Evolutionary conservation across 2,113 vertebrate species (phyloP).

Genomic region (Nerophis lumbriciformis): DNA sequence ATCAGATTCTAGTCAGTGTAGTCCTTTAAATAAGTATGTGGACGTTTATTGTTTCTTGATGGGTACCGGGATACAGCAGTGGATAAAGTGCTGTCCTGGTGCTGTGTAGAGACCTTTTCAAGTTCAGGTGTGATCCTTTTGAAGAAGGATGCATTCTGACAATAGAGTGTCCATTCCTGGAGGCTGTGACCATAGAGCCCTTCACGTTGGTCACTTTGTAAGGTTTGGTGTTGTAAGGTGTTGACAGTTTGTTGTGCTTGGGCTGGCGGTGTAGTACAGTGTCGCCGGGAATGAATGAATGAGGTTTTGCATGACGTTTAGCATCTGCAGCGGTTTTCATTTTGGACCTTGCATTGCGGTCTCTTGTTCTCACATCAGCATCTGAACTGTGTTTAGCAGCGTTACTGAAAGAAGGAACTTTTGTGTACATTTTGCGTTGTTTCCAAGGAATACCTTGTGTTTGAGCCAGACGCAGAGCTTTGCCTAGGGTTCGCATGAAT

Average conservation of each 20-base stretch:
- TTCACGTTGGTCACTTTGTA: background rate
- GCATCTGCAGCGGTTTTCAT: background rate
- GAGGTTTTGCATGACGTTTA: background rate
- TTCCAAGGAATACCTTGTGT: too few species aligned
- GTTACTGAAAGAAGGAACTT: background rate
- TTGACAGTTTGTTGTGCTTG: background rate
- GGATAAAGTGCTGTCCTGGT: too few species aligned
- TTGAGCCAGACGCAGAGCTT: too few species aligned
- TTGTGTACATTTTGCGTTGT: background rate
- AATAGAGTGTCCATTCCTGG: background rate
- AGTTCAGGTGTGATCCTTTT: background rate
- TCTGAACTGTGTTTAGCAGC: too few species aligned
- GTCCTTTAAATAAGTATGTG: too few species aligned
- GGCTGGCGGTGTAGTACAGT: background rate
- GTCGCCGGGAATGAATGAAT: background rate
- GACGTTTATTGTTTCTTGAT: too few species aligned
- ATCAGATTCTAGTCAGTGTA: too few species aligned
- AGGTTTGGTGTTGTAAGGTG: background rate
- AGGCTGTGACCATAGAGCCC: background rate
- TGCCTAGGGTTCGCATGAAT: too few species aligned
- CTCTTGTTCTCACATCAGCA: too few species aligned
- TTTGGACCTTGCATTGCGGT: too few species aligned
- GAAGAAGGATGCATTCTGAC: background rate
- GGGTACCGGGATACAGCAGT: too few species aligned
- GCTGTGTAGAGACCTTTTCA: too few species aligned